Evolutionary conservation across 2,888 invertebrate genomes (phyloP).

Genomic region (Syrista parreyssii): DNA sequence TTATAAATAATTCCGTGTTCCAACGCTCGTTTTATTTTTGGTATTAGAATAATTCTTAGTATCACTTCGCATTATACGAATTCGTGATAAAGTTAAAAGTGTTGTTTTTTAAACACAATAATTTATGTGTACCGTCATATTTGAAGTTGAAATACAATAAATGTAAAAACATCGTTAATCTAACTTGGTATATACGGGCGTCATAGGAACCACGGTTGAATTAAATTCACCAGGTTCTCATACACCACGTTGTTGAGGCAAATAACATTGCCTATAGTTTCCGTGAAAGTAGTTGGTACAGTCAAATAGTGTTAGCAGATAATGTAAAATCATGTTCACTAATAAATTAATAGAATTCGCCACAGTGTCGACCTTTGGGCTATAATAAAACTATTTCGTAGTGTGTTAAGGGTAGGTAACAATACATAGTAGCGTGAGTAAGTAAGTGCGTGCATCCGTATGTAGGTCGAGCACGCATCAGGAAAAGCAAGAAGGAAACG

Average conservation of each 20-base stretch:
- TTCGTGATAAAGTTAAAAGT: background rate
- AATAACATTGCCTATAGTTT: background rate
- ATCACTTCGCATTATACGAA: background rate
- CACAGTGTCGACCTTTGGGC: background rate
- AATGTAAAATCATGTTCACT: background rate
- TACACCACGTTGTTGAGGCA: background rate
- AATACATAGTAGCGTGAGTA: background rate
- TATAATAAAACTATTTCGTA: background rate
- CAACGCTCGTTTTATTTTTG: background rate
- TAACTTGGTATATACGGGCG: background rate
- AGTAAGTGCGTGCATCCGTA: background rate
- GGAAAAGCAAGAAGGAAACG: background rate
- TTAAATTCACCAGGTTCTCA: background rate
- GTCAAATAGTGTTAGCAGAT: background rate
- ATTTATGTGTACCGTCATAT: background rate
- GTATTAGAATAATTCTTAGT: too few species aligned
- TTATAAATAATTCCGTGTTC: background rate
- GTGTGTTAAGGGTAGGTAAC: background rate
- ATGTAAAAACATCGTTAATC: background rate
- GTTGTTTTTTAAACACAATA: background rate
- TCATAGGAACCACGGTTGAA: background rate
- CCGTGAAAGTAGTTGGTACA: background rate
- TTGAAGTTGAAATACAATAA: background rate
- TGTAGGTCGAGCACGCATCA: background rate
- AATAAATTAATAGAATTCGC: background rate